Conservation (phyloP, 2,113 vertebrate genomes). For the Perccottus glenii region DNA sequence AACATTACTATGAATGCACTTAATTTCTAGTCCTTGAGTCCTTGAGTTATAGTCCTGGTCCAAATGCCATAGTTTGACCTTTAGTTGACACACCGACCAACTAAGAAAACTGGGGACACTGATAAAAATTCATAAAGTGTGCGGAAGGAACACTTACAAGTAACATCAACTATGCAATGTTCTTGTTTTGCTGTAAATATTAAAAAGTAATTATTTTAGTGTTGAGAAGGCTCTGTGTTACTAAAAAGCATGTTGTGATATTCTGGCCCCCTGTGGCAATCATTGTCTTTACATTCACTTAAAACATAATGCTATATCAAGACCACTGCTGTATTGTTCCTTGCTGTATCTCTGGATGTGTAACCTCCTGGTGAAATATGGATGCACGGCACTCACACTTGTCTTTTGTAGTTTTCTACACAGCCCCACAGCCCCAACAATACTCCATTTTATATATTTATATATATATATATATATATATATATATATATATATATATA, state of each 20-base stretch:
- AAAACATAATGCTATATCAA: constrained; percentile 15
- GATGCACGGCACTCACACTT: constrained; percentile 18
- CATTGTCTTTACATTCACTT: constrained; percentile 11
- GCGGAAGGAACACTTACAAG: background rate
- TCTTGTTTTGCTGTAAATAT: no score
- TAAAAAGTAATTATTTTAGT: background rate
- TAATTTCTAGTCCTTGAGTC: no score
- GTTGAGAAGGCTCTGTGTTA: background rate
- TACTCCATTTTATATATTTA: constrained; percentile 57
- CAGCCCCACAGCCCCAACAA: constrained; percentile 27
- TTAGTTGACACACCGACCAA: background rate
- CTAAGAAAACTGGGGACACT: background rate
- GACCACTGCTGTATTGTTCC: constrained; percentile 3
- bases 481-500: no score
- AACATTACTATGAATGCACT: background rate
- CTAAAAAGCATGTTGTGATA: no score
- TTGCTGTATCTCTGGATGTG: constrained; percentile 17
- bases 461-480: no score
- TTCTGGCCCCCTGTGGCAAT: background rate
- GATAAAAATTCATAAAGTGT: background rate
- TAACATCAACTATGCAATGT: background rate
- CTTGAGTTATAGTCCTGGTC: background rate
- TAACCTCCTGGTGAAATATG: constrained; percentile 43
- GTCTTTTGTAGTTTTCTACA: constrained; percentile 24
- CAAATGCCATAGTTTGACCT: background rate